Conservation (phyloP, 2,888 invertebrate genomes). For the Syrphus vitripennis region DNA sequence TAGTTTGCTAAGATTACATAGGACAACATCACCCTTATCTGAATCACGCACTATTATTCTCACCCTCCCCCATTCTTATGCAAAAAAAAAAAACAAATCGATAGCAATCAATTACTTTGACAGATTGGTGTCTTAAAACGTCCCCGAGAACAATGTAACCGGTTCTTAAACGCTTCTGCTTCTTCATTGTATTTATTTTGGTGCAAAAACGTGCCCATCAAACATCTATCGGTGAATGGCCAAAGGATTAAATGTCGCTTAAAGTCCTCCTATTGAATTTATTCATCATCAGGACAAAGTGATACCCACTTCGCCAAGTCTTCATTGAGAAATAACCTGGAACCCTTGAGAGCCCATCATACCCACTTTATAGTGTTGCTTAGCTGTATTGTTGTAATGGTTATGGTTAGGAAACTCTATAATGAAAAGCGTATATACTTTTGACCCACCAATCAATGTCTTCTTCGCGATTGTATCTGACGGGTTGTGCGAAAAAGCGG, state of each 20-base stretch:
- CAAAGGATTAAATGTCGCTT: constrained; percentile 70
- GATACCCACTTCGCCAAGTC: background rate
- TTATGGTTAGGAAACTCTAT: constrained; percentile 13
- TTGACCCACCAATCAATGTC: constrained; percentile 61
- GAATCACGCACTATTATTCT: constrained; percentile 50
- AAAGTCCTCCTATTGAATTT: constrained; percentile 60
- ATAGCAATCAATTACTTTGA: constrained; percentile 67
- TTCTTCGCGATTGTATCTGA: constrained; percentile 23
- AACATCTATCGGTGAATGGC: constrained; percentile 70
- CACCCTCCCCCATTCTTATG: constrained; percentile 22
- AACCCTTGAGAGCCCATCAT: constrained; percentile 31
- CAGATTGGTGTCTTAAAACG: constrained; percentile 70
- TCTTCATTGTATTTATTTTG: constrained; percentile 28
- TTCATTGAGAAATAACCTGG: constrained; percentile 52
- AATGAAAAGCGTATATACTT: constrained; percentile 27
- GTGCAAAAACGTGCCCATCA: constrained; percentile 62
- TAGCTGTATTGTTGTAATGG: background rate
- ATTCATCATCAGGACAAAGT: constrained; percentile 43
- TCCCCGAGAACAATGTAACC: constrained; percentile 64
- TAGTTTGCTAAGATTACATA: constrained; percentile 62
- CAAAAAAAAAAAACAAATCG: constrained; percentile 65
- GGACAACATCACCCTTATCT: constrained; percentile 1
- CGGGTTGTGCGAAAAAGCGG: constrained; percentile 58
- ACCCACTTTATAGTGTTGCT: background rate
- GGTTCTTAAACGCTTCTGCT: constrained; percentile 46